Evolutionary conservation across 2,888 invertebrate species (phyloP).

Genomic region (Ophioninae sp.): DNA sequence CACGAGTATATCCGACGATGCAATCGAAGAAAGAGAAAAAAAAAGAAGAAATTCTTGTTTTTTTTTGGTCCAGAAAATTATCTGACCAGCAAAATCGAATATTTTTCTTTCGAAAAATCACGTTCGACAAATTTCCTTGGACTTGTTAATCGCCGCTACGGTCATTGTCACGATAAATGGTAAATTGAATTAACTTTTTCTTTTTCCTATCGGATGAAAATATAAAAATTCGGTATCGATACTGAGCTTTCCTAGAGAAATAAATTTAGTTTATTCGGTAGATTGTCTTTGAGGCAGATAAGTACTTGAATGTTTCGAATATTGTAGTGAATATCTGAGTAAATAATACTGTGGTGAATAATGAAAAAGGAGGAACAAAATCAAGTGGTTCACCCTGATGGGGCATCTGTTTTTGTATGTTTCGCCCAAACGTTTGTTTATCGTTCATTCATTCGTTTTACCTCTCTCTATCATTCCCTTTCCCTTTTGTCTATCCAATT

Average conservation of each 20-base stretch:
- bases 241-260: background rate
- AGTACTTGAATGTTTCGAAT: background rate
- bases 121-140: background rate
- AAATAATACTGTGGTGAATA: background rate
- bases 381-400: slow-evolving; percentile 18
- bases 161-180: background rate
- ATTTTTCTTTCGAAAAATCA: background rate
- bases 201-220: background rate
- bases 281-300: background rate
- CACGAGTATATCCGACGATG: background rate
- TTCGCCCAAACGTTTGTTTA: slow-evolving; percentile 52
- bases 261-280: background rate
- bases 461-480: slow-evolving; percentile 19
- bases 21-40: background rate
- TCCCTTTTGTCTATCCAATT: slow-evolving; percentile 41
- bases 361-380: slow-evolving; percentile 10
- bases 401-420: slow-evolving; percentile 44
- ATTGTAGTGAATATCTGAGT: slow-evolving; percentile 11
- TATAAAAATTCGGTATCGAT: background rate
- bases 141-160: background rate
- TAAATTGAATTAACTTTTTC: background rate
- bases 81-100: background rate
- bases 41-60: background rate
- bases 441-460: slow-evolving; percentile 33
- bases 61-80: background rate